phyloP scores from a whole-genome alignment of 2,113 vertebrate species.

The Menidia beryllina region DNA sequence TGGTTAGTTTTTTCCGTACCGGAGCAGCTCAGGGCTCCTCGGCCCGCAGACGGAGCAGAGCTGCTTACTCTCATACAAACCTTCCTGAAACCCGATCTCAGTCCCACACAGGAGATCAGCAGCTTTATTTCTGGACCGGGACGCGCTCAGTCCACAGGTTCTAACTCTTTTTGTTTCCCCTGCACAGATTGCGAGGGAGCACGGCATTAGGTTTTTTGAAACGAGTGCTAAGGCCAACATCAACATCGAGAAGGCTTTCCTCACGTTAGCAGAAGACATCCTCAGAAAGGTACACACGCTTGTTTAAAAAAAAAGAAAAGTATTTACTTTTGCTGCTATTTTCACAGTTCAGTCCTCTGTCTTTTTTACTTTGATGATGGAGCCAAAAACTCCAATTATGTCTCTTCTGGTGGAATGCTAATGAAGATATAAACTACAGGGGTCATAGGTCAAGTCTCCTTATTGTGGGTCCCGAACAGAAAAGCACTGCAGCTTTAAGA shows the following conservation, averaged over 20 bases:
- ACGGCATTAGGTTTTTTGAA: constrained; percentile 99
- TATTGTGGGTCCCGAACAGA: too few relatives aligned
- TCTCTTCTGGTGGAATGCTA: too few relatives aligned
- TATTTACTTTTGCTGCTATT: too few relatives aligned
- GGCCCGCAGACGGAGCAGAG: too few relatives aligned
- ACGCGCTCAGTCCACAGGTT: neutral
- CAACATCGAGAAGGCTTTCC: constrained; percentile 99
- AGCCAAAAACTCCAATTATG: too few relatives aligned
- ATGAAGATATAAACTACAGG: too few relatives aligned
- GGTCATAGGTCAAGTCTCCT: too few relatives aligned
- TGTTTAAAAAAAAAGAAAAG: too few relatives aligned
- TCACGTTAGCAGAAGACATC: constrained; percentile 99
- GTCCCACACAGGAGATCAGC: constrained; percentile 30
- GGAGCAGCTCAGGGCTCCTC: neutral
- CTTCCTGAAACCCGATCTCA: constrained; percentile 48
- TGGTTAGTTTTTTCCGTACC: too few relatives aligned
- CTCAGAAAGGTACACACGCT: constrained; percentile 92
- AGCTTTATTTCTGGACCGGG: constrained; percentile 62
- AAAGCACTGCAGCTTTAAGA: too few relatives aligned
- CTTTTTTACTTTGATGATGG: neutral
- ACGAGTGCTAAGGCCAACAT: constrained; percentile 99
- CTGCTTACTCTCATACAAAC: constrained; percentile 19
- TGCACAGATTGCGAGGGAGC: constrained; percentile 94
- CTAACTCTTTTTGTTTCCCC: constrained; percentile 19
- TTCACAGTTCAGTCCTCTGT: neutral